Conservation (phyloP, 2,113 vertebrate genomes). For the Otolemur garnettii region DNA sequence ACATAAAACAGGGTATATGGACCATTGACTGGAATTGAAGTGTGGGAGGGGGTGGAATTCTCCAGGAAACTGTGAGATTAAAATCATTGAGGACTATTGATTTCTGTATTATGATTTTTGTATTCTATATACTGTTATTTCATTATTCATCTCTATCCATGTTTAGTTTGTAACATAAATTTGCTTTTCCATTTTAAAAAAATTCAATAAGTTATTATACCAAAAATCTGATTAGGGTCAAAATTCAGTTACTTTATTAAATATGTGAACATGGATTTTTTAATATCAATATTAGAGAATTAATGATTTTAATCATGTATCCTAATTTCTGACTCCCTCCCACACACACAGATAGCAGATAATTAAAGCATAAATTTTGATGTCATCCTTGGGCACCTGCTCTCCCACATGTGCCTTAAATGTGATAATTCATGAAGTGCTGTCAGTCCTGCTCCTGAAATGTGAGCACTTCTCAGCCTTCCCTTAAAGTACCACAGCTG, state of each 20-base stretch:
- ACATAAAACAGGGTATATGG: not conserved
- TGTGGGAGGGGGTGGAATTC: not conserved
- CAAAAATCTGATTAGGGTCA: constrained; percentile 30
- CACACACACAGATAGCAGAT: not conserved
- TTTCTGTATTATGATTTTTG: not conserved
- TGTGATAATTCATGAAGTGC: not conserved
- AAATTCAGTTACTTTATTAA: constrained; percentile 40
- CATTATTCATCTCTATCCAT: not conserved
- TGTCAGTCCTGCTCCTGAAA: not conserved
- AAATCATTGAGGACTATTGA: constrained; percentile 25
- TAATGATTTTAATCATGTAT: constrained; percentile 5
- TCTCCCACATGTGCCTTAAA: not conserved
- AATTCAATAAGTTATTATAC: not conserved
- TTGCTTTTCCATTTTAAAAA: not conserved
- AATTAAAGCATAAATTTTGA: not conserved
- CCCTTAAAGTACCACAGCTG: not conserved
- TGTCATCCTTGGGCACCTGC: not conserved
- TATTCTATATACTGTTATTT: not conserved
- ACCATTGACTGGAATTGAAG: not conserved
- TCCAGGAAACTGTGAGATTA: not conserved
- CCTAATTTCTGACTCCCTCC: not conserved
- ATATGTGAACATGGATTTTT: not conserved
- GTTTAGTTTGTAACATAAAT: constrained; percentile 6
- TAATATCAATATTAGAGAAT: not conserved
- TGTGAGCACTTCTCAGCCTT: not conserved